These are phyloP conservation scores for Lophura nycthemera DNA, from an alignment of 2,113 vertebrate genomes.

Conservation along the genomic window DNA sequence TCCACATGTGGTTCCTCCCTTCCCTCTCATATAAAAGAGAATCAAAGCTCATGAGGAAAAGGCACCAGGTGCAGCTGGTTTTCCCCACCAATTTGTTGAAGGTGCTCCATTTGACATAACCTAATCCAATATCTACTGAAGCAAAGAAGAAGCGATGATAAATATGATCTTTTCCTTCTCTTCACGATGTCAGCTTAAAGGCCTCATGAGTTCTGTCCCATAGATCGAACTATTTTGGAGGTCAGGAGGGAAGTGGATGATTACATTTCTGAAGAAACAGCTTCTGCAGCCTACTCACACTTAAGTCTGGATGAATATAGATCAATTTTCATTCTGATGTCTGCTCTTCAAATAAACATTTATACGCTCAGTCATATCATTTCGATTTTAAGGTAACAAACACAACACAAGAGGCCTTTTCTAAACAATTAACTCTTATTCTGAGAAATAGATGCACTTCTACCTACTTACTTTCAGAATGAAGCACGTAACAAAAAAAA, in stretches of 20 bases:
- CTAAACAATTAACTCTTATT: neutral
- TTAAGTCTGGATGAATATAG: neutral
- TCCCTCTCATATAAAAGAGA: neutral
- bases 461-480: neutral
- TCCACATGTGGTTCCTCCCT: neutral
- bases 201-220: neutral
- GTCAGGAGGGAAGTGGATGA: neutral
- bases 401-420: neutral
- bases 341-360: neutral
- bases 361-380: neutral
- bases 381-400: conserved; percentile 5
- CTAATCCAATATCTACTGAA: fast-evolving
- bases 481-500: neutral
- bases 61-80: neutral
- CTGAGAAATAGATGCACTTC: neutral
- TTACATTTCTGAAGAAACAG: neutral
- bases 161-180: neutral
- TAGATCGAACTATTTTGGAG: neutral
- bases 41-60: neutral
- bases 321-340: neutral
- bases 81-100: neutral
- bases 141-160: neutral
- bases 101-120: neutral
- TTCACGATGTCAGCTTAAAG: neutral
- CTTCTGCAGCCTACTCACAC: neutral